Evolutionary conservation across 2,113 vertebrate species (phyloP).

Genomic region (Saccopteryx bilineata): DNA sequence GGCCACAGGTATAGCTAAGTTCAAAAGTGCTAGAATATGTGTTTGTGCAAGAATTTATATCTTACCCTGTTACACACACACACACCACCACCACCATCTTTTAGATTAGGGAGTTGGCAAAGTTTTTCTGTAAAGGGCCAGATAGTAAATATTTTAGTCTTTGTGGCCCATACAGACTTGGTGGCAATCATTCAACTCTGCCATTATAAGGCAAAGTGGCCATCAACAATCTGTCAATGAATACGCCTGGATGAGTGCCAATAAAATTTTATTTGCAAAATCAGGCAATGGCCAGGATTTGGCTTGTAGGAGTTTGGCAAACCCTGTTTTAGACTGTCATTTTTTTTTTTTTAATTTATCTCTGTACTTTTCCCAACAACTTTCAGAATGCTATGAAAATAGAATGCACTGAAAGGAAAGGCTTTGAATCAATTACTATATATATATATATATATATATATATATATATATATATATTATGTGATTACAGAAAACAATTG

Average conservation of each 20-base stretch:
- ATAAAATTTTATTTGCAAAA: conserved; percentile 53
- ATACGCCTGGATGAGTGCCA: neutral
- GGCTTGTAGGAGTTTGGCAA: neutral
- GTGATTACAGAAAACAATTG: neutral
- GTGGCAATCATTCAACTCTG: neutral
- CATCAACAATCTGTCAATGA: neutral
- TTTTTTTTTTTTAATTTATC: neutral
- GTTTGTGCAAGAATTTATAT: neutral
- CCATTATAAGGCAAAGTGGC: neutral
- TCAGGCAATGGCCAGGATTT: neutral
- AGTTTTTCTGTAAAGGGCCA: neutral
- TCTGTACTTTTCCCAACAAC: neutral
- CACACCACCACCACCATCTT: neutral
- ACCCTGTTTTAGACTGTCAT: neutral
- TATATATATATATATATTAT: neutral
- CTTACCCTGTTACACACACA: neutral
- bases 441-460: neutral
- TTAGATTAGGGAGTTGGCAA: neutral
- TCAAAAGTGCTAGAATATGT: neutral
- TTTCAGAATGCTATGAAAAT: neutral
- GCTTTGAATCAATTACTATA: neutral
- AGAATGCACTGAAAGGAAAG: neutral
- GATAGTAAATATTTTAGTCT: neutral
- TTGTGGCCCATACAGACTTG: neutral
- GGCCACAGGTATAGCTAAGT: neutral